Evolutionary conservation across 2,797 vertebrate species (phyloP).

Genomic region (Sphenodon punctatus): DNA sequence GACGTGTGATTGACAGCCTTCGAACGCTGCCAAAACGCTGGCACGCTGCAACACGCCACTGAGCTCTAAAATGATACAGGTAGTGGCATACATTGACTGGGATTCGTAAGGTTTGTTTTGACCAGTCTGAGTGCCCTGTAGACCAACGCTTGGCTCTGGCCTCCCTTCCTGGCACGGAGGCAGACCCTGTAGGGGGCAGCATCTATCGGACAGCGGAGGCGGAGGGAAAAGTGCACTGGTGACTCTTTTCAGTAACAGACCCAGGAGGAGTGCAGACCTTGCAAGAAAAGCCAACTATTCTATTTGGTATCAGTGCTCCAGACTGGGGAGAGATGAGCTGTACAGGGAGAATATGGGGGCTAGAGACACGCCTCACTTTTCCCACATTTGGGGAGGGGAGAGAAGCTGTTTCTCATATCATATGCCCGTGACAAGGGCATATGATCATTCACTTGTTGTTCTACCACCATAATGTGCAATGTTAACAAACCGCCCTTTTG

Average conservation of each 20-base stretch:
- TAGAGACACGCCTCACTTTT: not conserved
- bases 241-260: not conserved
- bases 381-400: not conserved
- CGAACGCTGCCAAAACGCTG: not conserved
- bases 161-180: not conserved
- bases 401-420: not conserved
- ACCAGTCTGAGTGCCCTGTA: not conserved
- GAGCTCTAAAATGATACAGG: not conserved
- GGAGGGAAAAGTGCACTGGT: not conserved
- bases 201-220: not conserved
- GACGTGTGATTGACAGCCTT: not conserved
- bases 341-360: not conserved
- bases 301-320: not conserved
- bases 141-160: not conserved
- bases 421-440: too few relatives aligned
- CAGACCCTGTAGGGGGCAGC: not conserved
- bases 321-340: not conserved
- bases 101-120: not conserved
- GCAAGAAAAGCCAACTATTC: accelerated
- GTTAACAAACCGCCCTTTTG: not conserved
- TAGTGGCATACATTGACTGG: not conserved
- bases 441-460: too few relatives aligned
- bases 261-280: not conserved
- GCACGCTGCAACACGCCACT: not conserved
- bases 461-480: not conserved